Evolutionary conservation across 2,113 vertebrate genomes (phyloP), one percentile per base, ranked within the genome.

Genomic region (Typhlomys cinereus): DNA sequence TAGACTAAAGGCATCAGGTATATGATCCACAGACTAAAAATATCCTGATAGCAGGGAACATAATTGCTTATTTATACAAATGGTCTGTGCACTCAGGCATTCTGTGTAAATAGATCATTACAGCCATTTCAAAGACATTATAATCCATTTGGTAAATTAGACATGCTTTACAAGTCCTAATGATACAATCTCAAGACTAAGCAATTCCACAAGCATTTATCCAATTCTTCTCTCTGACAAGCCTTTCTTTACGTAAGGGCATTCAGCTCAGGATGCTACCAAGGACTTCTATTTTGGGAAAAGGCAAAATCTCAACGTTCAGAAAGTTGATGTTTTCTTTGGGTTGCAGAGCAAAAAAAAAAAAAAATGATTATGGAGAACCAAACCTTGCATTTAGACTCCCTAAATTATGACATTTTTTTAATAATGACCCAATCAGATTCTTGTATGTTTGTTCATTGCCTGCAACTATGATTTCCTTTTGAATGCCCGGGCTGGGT

Each of bases 51-150:
- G 82, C 90, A 86, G 94, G 82, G 70, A 92, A 75, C 70, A 80
- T 93, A 96, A 96, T 96, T 94, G 92, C 94, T 93, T 96, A 96
- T 95, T 96, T 96, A 92, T 75, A 92, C 74, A 95, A 96, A 96
- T 86, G 89, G 86, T 81, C 88, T 93, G 84, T 85, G 82, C 88
- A 90, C 83, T 94, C 92, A 86, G 94, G 92, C 92, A 93, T 90
- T 94, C 88, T 80, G 59, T 90, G 83, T 95, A 96, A 96, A 96
- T 90, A 97, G 95, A 93, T 94, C 78, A 93, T 95, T 96, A 93
- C 36, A 92, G 66, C 64, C 90, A 90, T 90, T 97, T 96, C 94
- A 46, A 92, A 96, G 95, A 96, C 92, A 94, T 96, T 96, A 96
- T 88, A 94, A 96, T 93, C 90, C 93, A 97, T 97, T 96, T 94